Evolutionary conservation across 92 coral and sea anemone species (phyloP).

Genomic region (Epizoanthus scotinus): DNA sequence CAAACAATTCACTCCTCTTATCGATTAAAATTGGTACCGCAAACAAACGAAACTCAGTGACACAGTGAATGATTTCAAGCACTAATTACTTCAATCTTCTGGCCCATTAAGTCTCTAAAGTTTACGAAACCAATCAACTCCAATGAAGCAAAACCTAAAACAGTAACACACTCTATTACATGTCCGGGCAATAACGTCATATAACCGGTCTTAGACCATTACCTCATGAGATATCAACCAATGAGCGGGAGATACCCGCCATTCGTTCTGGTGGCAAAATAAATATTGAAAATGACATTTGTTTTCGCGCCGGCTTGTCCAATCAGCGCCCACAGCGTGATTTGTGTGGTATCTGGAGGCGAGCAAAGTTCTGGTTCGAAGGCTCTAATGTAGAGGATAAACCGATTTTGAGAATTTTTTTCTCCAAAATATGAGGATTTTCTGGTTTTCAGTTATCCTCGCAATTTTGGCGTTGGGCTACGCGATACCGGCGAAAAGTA

Average conservation of each 20-base stretch:
- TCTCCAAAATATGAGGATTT: slow-evolving; percentile 71
- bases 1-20: no score
- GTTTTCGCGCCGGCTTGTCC: slow-evolving; percentile 54
- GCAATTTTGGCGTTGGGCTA: slow-evolving; percentile 66
- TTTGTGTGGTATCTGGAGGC: slow-evolving; percentile 70
- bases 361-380: slow-evolving; percentile 58
- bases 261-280: slow-evolving; percentile 54
- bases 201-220: slow-evolving; percentile 59
- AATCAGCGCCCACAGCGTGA: slow-evolving; percentile 74
- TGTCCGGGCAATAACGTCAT: slow-evolving; percentile 71
- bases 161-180: slow-evolving; percentile 28
- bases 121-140: neutral
- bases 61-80: neutral
- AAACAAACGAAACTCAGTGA: no score
- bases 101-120: neutral
- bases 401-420: slow-evolving; percentile 57
- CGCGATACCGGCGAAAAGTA: slow-evolving; percentile 75
- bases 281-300: slow-evolving; percentile 75
- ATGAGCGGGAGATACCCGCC: slow-evolving; percentile 74
- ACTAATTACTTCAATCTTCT: neutral
- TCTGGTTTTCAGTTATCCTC: slow-evolving; percentile 67
- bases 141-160: neutral
- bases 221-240: slow-evolving; percentile 79
- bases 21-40: no score
- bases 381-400: slow-evolving; percentile 76